A percentile compares a stretch with the other conserved stretches of the same genome.
Evolutionary conservation across 2,113 vertebrate species (phyloP).

Genomic region (Sapajus apella): DNA sequence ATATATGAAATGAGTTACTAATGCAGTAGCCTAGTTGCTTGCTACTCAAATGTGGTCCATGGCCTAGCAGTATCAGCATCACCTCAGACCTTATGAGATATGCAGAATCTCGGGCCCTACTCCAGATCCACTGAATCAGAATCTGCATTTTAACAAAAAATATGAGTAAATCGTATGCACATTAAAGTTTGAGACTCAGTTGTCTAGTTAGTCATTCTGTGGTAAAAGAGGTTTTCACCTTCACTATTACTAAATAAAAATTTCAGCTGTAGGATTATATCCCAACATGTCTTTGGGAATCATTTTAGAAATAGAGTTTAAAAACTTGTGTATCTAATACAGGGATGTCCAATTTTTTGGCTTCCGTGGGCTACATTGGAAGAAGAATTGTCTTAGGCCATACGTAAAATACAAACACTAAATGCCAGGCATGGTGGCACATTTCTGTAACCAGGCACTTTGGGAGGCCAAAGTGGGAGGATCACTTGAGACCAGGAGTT

Average conservation of each 20-base stretch:
- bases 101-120: neutral
- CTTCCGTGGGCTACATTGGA: no score
- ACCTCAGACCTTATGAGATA: slow-evolving; percentile 36
- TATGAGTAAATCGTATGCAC: neutral
- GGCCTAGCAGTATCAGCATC: neutral
- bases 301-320: neutral
- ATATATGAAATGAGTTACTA: slow-evolving; percentile 51
- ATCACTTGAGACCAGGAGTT: no score
- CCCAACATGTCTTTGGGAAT: neutral
- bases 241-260: slow-evolving; percentile 9
- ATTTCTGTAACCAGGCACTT: no score
- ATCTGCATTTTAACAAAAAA: slow-evolving; percentile 58
- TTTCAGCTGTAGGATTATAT: slow-evolving; percentile 7
- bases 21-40: neutral
- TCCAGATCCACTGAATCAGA: neutral
- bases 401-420: no score
- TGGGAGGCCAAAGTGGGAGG: no score
- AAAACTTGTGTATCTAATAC: slow-evolving; percentile 31
- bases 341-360: no score
- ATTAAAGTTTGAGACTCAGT: slow-evolving; percentile 33
- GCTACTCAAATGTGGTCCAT: neutral
- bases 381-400: no score
- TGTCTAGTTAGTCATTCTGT: slow-evolving; percentile 23
- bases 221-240: slow-evolving; percentile 37
- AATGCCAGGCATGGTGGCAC: no score